Base-by-base conservation (phyloP, 2,797 vertebrate species). In the Presbytis comata region DNA sequence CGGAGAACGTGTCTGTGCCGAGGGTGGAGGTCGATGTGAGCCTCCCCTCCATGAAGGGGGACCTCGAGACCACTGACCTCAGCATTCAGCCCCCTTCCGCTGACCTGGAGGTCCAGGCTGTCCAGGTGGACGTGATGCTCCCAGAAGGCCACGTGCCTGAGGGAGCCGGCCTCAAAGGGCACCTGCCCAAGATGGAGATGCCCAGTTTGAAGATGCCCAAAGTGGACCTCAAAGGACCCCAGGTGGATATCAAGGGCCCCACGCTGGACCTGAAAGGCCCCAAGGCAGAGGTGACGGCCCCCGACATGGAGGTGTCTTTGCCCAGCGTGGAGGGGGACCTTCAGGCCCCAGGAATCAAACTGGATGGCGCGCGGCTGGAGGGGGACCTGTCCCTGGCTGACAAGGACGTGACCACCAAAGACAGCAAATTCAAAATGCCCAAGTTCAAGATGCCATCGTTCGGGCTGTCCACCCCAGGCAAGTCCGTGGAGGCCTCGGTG, bases 401-500 rank as follows among this genome's bases (percentile, higher is more conserved):
- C 26, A 96, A 72, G 6, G 93, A 92, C 1, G 6, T 10, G 57
- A 46, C 26, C 1, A 0, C 59, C 16, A 95, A 86, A 48, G 92
- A 98, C 93, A 97, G 97, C 41, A 98, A 98, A 96, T 98, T 98
- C 96, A 98, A 98, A 95, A 97, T 97, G 96, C 97, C 98, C 39
- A 98, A 98, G 98, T 98, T 98, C 91, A 98, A 97, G 94, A 97
- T 99, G 89, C 98, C 98, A 1, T 98, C 98, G 12, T 98, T 98
- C 61, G 98, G 94, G 0, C 91, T 97, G 97, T 98, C 98, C 0
- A 13, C 46, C 36, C 95, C 98, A 1, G 96, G 98, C 88, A 98
- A 98, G 76, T 96, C 98, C 85, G 30, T 94, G 61, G 96, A 59
- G 11, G 36, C 48, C 0, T 24, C 80, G 0, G 8, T n/a, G 22